Evolutionary conservation across 53 echinoderm and acorn worm species (phyloP).

Genomic region (Patiria pectinifera): DNA sequence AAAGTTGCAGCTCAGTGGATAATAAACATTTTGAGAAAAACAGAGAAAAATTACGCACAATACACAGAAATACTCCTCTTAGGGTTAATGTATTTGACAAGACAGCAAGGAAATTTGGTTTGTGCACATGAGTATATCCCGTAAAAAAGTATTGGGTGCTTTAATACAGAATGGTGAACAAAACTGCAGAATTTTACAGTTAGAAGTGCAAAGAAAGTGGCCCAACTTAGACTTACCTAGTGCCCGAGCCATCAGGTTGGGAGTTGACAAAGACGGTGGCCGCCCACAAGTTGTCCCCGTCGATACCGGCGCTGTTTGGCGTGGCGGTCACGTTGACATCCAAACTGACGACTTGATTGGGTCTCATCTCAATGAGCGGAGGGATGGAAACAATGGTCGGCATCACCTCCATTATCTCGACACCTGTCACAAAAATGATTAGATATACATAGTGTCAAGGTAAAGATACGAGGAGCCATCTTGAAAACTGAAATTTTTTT

Average conservation of each 20-base stretch:
- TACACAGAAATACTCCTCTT: too few species aligned
- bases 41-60: too few species aligned
- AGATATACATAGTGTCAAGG: too few species aligned
- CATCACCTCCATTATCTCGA: slow-evolving; percentile 21
- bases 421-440: slow-evolving; percentile 48
- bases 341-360: slow-evolving; percentile 58
- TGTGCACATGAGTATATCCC: too few species aligned
- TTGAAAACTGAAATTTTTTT: background rate
- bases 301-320: slow-evolving; percentile 56
- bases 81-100: too few species aligned
- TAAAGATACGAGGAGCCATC: background rate
- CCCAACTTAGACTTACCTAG: slow-evolving; percentile 13
- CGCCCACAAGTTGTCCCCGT: slow-evolving; percentile 70
- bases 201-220: too few species aligned
- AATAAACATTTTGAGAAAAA: too few species aligned
- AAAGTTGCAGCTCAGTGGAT: too few species aligned
- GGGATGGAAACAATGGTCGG: slow-evolving; percentile 17
- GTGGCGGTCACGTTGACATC: slow-evolving; percentile 43
- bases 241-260: slow-evolving; percentile 52
- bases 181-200: background rate
- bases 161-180: background rate
- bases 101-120: too few species aligned
- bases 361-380: slow-evolving; percentile 68
- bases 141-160: too few species aligned
- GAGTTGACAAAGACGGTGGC: slow-evolving; percentile 74